Conservation (phyloP, 2,888 invertebrate species). For the Alentia gelatinosa region DNA sequence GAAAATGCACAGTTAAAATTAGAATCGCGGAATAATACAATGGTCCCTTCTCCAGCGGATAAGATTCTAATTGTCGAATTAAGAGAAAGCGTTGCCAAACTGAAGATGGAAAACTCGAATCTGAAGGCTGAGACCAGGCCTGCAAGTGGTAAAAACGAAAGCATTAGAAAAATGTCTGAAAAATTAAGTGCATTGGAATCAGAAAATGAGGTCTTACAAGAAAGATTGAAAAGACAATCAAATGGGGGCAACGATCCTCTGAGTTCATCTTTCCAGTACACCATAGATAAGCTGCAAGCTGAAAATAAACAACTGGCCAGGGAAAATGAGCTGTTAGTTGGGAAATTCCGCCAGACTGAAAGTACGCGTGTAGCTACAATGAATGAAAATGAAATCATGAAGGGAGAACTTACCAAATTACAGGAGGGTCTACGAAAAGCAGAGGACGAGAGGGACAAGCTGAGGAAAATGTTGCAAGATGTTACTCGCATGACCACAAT, state of each 20-base stretch:
- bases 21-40: background rate
- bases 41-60: background rate
- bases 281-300: background rate
- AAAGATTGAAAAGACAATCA: background rate
- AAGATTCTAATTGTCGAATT: background rate
- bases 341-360: background rate
- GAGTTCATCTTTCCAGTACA: background rate
- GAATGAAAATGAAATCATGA: slow-evolving; percentile 18
- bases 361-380: background rate
- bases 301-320: background rate
- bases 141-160: background rate
- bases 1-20: background rate
- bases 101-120: background rate
- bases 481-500: background rate
- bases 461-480: slow-evolving; percentile 14
- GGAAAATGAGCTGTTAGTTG: background rate
- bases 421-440: background rate
- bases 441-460: slow-evolving; percentile 23
- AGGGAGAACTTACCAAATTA: background rate
- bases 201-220: background rate
- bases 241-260: background rate
- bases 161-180: background rate
- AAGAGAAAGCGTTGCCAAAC: background rate
- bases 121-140: background rate
- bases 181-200: background rate